phyloP scores from a whole-genome alignment of 1,140 invertebrate species.

The Wiebesia pumilae region DNA sequence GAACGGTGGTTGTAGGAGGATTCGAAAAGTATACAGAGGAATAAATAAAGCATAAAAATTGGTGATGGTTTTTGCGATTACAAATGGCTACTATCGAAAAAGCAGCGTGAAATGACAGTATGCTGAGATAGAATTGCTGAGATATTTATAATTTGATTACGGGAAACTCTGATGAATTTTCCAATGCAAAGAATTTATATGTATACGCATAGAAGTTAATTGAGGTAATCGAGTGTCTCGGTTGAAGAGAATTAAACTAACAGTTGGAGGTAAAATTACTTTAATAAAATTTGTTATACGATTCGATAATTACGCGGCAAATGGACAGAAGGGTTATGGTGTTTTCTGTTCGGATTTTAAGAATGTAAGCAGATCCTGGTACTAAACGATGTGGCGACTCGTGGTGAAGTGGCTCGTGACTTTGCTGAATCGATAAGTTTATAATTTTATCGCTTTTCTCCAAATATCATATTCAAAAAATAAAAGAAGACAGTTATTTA shows the following conservation, averaged over 20 bases:
- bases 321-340: not conserved
- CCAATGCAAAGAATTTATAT: not conserved
- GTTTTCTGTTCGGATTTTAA: not conserved
- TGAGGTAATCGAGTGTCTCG: slow-evolving; percentile 7
- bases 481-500: too few relatives aligned
- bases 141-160: slow-evolving; percentile 41
- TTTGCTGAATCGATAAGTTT: not conserved
- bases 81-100: not conserved
- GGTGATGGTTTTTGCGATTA: not conserved
- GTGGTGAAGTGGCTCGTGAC: not conserved
- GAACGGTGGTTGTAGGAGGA: not conserved
- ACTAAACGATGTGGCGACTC: not conserved
- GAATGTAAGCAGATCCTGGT: not conserved
- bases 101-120: not conserved
- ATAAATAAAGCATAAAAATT: not conserved
- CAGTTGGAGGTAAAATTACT: slow-evolving; percentile 1
- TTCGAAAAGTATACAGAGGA: not conserved
- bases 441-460: not conserved
- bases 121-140: slow-evolving; percentile 4
- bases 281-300: not conserved
- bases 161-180: slow-evolving; percentile 41
- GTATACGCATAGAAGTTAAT: slow-evolving; percentile 23
- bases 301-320: not conserved
- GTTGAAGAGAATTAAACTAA: not conserved
- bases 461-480: not conserved